A percentile compares a stretch with the other conserved stretches of the same genome.
These are phyloP conservation scores for Theocolax elegans DNA, from an alignment of 1,140 invertebrate genomes.

Conservation along the genomic window DNA sequence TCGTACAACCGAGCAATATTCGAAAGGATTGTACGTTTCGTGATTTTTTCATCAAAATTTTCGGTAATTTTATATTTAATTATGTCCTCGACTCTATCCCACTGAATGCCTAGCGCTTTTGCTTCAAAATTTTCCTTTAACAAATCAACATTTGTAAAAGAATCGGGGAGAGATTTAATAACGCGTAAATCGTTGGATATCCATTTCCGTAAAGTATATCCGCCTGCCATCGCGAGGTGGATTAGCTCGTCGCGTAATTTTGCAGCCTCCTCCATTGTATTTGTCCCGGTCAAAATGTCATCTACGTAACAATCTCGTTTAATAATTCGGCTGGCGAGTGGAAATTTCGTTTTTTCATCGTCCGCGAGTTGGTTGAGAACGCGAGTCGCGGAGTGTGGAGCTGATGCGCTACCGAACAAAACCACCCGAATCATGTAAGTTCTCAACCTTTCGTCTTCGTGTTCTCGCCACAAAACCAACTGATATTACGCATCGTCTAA, in stretches of 20 bases:
- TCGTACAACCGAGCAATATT: slow-evolving; percentile 5
- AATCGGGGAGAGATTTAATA: background rate
- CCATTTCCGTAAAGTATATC: slow-evolving; percentile 10
- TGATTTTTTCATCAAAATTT: background rate
- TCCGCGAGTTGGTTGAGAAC: background rate
- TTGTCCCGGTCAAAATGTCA: background rate
- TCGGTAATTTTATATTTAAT: background rate
- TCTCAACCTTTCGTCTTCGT: background rate
- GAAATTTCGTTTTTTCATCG: slow-evolving; percentile 8
- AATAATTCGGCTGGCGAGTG: background rate
- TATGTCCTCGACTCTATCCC: background rate
- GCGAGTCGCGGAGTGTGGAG: slow-evolving; percentile 8
- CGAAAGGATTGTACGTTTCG: slow-evolving; percentile 1
- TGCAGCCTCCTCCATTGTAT: background rate
- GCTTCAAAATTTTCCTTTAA: background rate
- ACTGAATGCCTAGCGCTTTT: background rate
- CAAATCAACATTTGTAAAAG: background rate
- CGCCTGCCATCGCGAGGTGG: background rate
- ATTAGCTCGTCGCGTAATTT: background rate
- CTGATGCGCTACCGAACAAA: background rate
- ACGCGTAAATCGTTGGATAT: background rate
- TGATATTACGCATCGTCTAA: slow-evolving; percentile 3
- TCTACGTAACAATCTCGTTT: slow-evolving; percentile 15
- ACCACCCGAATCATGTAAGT: background rate
- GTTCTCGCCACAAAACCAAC: background rate